A percentile compares a stretch with the other conserved stretches of the same genome.
phyloP scores from a whole-genome alignment of 2,113 vertebrate genomes.

The Zapus hudsonius region DNA sequence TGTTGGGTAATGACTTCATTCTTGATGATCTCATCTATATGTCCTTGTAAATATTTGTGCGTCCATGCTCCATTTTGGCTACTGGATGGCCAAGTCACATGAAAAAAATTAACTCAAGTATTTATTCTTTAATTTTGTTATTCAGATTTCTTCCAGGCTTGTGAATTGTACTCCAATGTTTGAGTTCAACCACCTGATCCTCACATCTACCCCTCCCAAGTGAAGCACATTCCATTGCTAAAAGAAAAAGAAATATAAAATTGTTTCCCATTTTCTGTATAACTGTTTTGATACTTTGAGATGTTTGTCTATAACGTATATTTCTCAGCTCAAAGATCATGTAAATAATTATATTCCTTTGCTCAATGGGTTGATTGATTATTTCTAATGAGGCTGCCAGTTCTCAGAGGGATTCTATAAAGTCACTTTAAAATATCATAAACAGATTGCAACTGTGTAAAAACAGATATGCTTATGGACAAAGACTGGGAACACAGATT shows the following conservation, averaged over 20 bases:
- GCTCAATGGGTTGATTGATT: slow-evolving; percentile 64
- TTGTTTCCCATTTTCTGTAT: slow-evolving; percentile 25
- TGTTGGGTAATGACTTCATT: slow-evolving; percentile 60
- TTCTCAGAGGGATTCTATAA: slow-evolving; percentile 56
- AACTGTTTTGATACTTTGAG: slow-evolving; percentile 62
- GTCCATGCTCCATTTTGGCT: slow-evolving; percentile 74
- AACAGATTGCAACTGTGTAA: slow-evolving; percentile 56
- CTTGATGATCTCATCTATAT: slow-evolving; percentile 70
- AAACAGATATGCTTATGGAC: slow-evolving; percentile 61
- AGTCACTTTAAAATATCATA: slow-evolving; percentile 61
- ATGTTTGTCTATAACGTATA: slow-evolving; percentile 71
- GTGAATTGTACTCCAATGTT: slow-evolving; percentile 47
- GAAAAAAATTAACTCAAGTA: slow-evolving; percentile 69
- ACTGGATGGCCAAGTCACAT: slow-evolving; percentile 68
- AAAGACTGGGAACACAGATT: slow-evolving; percentile 69
- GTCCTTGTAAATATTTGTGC: slow-evolving; percentile 74
- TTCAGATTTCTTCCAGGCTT: slow-evolving; percentile 72
- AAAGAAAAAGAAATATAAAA: slow-evolving; percentile 73
- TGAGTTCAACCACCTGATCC: slow-evolving; percentile 54
- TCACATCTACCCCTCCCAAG: slow-evolving; percentile 32
- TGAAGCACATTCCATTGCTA: slow-evolving; percentile 79
- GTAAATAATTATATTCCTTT: slow-evolving; percentile 72
- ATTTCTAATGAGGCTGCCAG: slow-evolving; percentile 72
- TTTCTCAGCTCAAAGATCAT: slow-evolving; percentile 69
- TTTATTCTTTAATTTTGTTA: slow-evolving; percentile 72